Evolutionary conservation across 2,888 invertebrate genomes (phyloP).

Genomic region (Bhutanitis thaidina): DNA sequence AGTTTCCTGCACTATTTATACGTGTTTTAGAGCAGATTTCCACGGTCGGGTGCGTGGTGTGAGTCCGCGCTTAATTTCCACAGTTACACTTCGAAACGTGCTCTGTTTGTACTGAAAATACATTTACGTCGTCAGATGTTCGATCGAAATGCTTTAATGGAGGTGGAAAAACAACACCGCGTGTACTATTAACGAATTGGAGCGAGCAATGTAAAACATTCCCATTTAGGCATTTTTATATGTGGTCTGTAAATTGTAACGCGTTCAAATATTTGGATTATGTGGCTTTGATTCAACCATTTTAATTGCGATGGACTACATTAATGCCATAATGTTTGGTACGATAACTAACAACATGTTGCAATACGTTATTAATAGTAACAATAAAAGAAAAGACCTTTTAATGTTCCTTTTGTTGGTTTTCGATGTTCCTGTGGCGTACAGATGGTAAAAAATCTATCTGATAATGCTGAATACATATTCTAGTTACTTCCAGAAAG

Average conservation of each 20-base stretch:
- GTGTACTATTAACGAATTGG: slow-evolving; percentile 19
- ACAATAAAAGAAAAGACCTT: too few relatives aligned
- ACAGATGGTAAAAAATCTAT: too few relatives aligned
- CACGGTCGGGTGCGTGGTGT: slow-evolving; percentile 37
- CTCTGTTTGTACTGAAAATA: slow-evolving; percentile 68
- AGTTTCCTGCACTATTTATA: slow-evolving; percentile 49
- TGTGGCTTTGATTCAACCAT: slow-evolving; percentile 12
- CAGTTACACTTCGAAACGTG: slow-evolving; percentile 30
- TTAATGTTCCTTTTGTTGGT: too few relatives aligned
- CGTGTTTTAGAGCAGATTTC: slow-evolving; percentile 56
- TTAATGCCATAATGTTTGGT: slow-evolving; percentile 17
- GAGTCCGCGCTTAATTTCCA: slow-evolving; percentile 33
- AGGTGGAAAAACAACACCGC: slow-evolving; percentile 48
- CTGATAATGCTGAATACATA: too few relatives aligned
- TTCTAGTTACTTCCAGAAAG: too few relatives aligned
- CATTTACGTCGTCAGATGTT: slow-evolving; percentile 59
- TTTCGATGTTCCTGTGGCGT: too few relatives aligned
- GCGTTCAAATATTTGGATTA: slow-evolving; percentile 10
- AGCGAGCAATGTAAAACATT: slow-evolving; percentile 32
- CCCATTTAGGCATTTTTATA: slow-evolving; percentile 33
- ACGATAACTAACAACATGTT: too few relatives aligned
- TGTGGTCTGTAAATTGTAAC: slow-evolving; percentile 29
- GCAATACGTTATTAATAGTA: too few relatives aligned
- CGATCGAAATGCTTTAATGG: slow-evolving; percentile 56
- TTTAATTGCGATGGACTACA: slow-evolving; percentile 15